Base-by-base conservation (phyloP, 2,888 invertebrate genomes). In the Hetaerina titia region DNA sequence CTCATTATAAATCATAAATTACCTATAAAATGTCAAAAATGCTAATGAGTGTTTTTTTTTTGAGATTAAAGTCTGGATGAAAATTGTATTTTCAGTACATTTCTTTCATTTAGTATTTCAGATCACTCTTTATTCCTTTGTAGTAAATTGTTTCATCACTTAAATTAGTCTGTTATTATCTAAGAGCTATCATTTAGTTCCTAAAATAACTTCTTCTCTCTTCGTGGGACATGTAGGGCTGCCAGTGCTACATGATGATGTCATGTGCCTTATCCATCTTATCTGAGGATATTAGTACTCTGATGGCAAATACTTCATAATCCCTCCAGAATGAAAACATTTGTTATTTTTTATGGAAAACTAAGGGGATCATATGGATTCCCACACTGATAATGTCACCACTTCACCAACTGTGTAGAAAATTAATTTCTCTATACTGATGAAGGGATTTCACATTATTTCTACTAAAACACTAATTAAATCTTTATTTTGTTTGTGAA, bases 1-100 rank as follows among this genome's bases (percentile, higher is more conserved):
- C 81, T 81, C 81, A 31, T 81, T 81, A 81, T 81, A 31, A 81
- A 15, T 31, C 81, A 81, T 81, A 15, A 81, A 81, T 81, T 81
- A 81, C 69, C 25, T 81, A 81, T 31, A 81, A 81, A 31, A 81
- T 81, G 81, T 89, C 58, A 89, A 89, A 25, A 81, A 89, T 31
- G n/a, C 69, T 19, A 89, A 58, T 89, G 89, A 58, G 89, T 89
- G 89, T 89, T 89, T 89, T 89, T 89, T 89, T 69, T 57, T 89
- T 89, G 89, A n/a, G 11, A 89, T 89, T 89, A 89, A 89, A 89
- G 56, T 89, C 57, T 89, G 89, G n/a, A n/a, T 89, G 89, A 89
- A 89, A 89, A 58, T 31, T 57, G 89, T 57, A 58, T 57, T 58
- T 89, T 89, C 89, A 57, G n/a, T 22, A 58, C 57, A 58, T 89